Evolutionary conservation across 2,888 invertebrate species (phyloP), one percentile per base, ranked within the genome.

Genomic region (Monoplex corrugatus): DNA sequence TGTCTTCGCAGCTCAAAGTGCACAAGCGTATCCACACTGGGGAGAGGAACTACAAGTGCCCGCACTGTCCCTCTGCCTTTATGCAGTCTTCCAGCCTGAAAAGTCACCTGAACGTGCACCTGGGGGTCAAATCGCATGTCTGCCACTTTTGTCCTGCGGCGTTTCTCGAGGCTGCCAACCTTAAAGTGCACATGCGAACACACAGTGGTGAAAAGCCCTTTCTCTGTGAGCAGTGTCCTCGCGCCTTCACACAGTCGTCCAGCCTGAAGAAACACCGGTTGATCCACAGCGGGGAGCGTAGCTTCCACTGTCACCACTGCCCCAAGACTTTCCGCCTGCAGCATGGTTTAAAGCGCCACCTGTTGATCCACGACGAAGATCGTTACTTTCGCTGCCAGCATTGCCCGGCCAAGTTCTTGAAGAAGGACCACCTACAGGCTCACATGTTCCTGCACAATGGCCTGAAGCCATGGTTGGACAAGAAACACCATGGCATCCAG

Each of bases 1-100:
- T 57, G 35, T 84, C 84, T 57, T 84, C 84, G 28, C 84, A 84
- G 84, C 84, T 84, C 57, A 84, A 38, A n/a, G 84, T 57, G 23
- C 86, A 72, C 86, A 3, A 2, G n/a, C 28, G 68, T 2, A 72
- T 38, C 43, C 86, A 86, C 72, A 72, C 72, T 0, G 86, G 86
- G 43, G 86, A 86, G 72, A 68, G 43, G 72, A 43, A 23, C 32
- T 43, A 57, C 44, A 63, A n/a, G 16, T 86, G 86, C 44, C 16
- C 68, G 43, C 13, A 5, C 1, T 86, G 86, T 43, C 86, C 86
- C 19, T 68, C 86, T 1, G 86, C 86, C 23, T 86, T 86, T 72
- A 32, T 28, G 2, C 86, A 86, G 43, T 44, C 68, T 2, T 68
- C 86, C 38, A 43, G 44, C 38, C 84, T 84, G 57, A 57, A 57